These are phyloP conservation scores for Mystacides longicornis DNA, from an alignment of 2,888 invertebrate species.

Conservation along the genomic window DNA sequence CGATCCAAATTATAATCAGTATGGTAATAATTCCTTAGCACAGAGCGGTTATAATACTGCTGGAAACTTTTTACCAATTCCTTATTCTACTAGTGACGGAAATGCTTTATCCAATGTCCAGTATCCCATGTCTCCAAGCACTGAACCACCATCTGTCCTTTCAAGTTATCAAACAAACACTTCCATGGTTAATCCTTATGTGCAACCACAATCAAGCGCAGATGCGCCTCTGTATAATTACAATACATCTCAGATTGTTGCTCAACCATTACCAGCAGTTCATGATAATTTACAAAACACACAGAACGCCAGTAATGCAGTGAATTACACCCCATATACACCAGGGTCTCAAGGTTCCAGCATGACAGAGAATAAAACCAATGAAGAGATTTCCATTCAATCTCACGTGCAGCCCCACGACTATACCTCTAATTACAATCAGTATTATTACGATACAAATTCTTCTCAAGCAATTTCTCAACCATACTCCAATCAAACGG, in stretches of 20 bases:
- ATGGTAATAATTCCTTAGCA: no score
- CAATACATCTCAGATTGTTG: not conserved
- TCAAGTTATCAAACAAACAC: not conserved
- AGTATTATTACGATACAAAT: not conserved
- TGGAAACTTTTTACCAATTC: no score
- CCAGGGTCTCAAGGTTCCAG: not conserved
- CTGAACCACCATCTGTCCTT: not conserved
- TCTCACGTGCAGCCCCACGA: not conserved
- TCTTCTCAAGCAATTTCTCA: conserved; percentile 5
- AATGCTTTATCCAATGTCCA: no score
- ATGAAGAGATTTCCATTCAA: not conserved
- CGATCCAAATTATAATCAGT: no score
- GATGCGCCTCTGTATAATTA: not conserved
- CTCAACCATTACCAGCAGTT: not conserved
- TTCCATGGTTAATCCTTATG: not conserved
- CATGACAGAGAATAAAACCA: not conserved
- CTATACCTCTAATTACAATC: not conserved
- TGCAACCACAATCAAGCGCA: not conserved
- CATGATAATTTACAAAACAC: not conserved
- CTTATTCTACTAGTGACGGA: no score
- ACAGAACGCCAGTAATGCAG: not conserved
- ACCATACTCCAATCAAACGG: conserved; percentile 4
- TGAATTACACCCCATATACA: not conserved
- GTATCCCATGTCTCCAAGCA: not conserved
- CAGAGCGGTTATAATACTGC: no score